A percentile compares a stretch with the other conserved stretches of the same genome.
Evolutionary conservation across 2,113 vertebrate genomes (phyloP).

Genomic region (Anguilla rostrata): DNA sequence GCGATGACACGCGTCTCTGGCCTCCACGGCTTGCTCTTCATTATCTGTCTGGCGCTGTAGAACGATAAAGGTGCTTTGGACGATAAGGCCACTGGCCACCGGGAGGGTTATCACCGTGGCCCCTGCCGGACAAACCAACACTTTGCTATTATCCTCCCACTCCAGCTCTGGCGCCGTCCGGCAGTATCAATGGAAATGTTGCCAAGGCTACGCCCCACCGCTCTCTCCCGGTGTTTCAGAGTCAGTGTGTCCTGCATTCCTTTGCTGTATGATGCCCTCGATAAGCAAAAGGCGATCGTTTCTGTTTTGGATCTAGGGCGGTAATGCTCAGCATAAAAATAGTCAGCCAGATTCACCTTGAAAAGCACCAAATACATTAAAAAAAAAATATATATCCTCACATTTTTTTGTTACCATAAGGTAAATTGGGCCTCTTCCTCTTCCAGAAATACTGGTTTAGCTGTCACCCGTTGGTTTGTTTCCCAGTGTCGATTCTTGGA

Average conservation of each 20-base stretch:
- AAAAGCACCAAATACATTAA: background rate
- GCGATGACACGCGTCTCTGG: background rate
- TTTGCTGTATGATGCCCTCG: background rate
- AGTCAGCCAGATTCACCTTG: conserved; percentile 8
- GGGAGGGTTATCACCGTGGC: conserved; percentile 8
- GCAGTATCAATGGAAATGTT: background rate
- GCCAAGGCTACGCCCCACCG: background rate
- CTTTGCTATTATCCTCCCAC: background rate
- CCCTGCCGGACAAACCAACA: background rate
- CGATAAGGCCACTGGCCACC: background rate
- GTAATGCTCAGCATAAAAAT: background rate
- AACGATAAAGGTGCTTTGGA: background rate
- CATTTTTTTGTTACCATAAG: too few species aligned
- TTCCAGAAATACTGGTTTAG: too few species aligned
- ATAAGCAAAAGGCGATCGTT: conserved; percentile 1
- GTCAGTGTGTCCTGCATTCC: background rate
- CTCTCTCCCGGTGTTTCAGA: background rate
- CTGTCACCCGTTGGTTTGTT: too few species aligned
- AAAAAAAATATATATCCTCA: background rate
- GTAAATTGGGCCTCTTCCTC: too few species aligned
- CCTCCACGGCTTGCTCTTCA: background rate
- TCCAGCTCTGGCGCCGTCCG: background rate
- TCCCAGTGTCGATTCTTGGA: too few species aligned
- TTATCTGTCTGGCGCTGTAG: background rate
- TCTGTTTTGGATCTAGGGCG: conserved; percentile 3